Conservation (phyloP, 1,140 invertebrate genomes). For the Psix sp. region DNA sequence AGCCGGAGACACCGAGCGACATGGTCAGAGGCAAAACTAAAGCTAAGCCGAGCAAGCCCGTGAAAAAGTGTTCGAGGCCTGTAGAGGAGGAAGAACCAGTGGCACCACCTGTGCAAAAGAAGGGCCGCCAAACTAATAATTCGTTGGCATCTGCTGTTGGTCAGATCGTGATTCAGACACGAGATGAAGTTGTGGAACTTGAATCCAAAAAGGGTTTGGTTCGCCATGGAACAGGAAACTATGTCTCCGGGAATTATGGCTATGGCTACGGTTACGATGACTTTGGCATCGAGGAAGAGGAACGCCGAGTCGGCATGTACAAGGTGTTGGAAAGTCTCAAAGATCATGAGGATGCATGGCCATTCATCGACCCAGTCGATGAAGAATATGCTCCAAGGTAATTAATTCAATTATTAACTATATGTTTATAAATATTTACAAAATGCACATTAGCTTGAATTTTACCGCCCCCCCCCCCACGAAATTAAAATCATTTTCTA, state of each 20-base stretch:
- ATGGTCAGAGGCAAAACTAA: conserved; percentile 74
- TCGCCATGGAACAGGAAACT: conserved; percentile 64
- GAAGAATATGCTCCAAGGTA: conserved; percentile 94
- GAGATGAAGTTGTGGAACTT: conserved; percentile 65
- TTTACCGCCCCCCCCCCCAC: too few relatives aligned
- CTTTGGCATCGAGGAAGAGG: conserved; percentile 81
- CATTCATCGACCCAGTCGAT: conserved; percentile 92
- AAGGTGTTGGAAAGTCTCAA: conserved; percentile 91
- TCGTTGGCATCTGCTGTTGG: conserved; percentile 89
- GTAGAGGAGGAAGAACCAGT: conserved; percentile 75
- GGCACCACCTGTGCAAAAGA: conserved; percentile 77
- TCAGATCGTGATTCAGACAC: conserved; percentile 85
- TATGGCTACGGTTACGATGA: conserved; percentile 67
- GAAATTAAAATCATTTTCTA: too few relatives aligned
- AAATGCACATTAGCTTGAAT: too few relatives aligned
- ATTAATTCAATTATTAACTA: too few relatives aligned
- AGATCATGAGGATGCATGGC: conserved; percentile 93
- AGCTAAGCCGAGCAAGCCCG: conserved; percentile 66
- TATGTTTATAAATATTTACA: too few relatives aligned
- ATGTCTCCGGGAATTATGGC: conserved; percentile 67
- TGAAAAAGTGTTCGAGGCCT: conserved; percentile 65
- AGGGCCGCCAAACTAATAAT: conserved; percentile 90
- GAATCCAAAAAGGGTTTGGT: conserved; percentile 66
- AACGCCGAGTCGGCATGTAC: conserved; percentile 90
- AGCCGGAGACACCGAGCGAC: conserved; percentile 63